phyloP scores from a whole-genome alignment of 2,888 invertebrate species.

The Stenolophus ochropezus region DNA sequence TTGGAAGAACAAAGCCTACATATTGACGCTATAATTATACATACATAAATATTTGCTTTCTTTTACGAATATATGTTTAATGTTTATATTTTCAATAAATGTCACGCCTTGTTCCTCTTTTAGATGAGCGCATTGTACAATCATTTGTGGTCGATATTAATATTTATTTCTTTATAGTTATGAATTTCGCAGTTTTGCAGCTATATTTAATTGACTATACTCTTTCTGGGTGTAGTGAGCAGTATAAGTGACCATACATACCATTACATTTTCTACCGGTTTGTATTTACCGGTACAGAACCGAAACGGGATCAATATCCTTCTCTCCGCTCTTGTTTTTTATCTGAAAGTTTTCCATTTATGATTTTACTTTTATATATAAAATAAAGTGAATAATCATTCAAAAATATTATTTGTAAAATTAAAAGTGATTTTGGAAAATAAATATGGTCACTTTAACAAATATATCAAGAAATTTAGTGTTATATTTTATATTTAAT shows the following conservation, averaged over 20 bases:
- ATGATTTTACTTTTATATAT: neutral
- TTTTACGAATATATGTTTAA: too few species aligned
- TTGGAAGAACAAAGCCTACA: too few species aligned
- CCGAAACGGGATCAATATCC: constrained; percentile 14
- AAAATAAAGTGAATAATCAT: neutral
- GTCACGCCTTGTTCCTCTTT: too few species aligned
- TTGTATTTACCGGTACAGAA: constrained; percentile 25
- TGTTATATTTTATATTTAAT: neutral
- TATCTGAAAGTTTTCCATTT: constrained; percentile 12
- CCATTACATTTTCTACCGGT: neutral
- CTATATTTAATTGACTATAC: neutral
- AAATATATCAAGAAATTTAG: constrained; percentile 19
- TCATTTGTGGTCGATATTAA: too few species aligned
- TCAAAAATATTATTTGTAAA: neutral
- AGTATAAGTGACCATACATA: constrained; percentile 29
- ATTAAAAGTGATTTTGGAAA: neutral
- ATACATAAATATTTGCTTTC: too few species aligned
- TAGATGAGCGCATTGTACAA: too few species aligned
- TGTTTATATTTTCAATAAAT: too few species aligned
- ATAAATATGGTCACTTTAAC: constrained; percentile 28
- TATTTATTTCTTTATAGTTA: too few species aligned
- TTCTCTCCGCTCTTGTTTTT: constrained; percentile 29
- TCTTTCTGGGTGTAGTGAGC: neutral
- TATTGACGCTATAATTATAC: too few species aligned
- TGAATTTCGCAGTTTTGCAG: too few species aligned